phyloP scores from a whole-genome alignment of 2,113 vertebrate genomes.

The Amazona guildingii region DNA sequence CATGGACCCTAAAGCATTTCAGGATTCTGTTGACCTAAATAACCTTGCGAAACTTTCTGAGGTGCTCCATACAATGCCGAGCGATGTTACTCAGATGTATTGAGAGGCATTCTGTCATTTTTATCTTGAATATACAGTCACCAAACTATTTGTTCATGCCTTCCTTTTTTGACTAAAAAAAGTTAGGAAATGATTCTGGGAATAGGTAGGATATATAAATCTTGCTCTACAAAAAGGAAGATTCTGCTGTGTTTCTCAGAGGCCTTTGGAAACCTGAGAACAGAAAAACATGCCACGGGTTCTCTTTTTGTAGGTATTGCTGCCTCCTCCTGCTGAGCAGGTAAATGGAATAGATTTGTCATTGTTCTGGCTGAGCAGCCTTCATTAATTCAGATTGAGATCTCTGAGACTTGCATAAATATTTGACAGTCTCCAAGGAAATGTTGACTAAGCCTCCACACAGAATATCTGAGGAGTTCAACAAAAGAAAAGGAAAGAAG shows the following conservation, averaged over 20 bases:
- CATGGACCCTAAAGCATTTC: neutral
- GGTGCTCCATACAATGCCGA: neutral
- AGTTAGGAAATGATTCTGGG: neutral
- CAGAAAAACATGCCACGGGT: neutral
- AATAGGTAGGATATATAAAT: neutral
- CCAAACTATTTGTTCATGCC: neutral
- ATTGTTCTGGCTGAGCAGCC: slow-evolving; percentile 62
- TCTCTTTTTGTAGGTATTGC: slow-evolving; percentile 12
- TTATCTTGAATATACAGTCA: neutral
- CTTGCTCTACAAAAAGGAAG: neutral
- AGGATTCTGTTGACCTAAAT: slow-evolving; percentile 10
- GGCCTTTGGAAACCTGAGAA: neutral
- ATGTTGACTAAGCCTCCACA: slow-evolving; percentile 51
- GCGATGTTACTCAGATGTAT: neutral
- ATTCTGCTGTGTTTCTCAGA: neutral
- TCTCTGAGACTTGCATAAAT: slow-evolving; percentile 65
- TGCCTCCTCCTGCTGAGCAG: slow-evolving; percentile 51
- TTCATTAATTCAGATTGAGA: slow-evolving; percentile 70
- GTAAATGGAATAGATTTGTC: slow-evolving; percentile 59
- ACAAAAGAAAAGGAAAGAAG: neutral
- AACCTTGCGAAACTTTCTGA: neutral
- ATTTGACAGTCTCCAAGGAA: slow-evolving; percentile 69
- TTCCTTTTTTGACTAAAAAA: neutral
- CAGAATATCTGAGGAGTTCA: slow-evolving; percentile 30
- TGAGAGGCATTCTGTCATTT: neutral